Percentiles rank a stretch among this genome's conserved stretches.
These are phyloP conservation scores for Pemphredon lugubris DNA, from an alignment of 2,888 invertebrate species.

Conservation along the genomic window DNA sequence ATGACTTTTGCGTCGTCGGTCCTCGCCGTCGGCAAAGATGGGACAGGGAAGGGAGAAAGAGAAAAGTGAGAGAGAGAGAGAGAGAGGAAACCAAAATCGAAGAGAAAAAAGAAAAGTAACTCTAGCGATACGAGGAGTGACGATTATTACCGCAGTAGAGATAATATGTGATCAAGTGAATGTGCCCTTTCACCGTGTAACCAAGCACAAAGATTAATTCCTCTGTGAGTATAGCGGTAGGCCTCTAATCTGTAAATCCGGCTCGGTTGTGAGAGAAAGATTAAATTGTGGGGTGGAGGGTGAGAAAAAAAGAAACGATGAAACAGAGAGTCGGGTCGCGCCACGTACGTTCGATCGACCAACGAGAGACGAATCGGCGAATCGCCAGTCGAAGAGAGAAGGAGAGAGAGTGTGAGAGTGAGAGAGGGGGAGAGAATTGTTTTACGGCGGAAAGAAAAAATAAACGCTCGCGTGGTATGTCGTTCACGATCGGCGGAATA, in stretches of 20 bases:
- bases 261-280: slow-evolving; percentile 15
- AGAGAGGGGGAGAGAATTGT: background rate
- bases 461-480: no score
- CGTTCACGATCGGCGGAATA: no score
- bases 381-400: slow-evolving; percentile 17
- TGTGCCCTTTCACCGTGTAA: slow-evolving; percentile 78
- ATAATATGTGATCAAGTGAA: slow-evolving; percentile 79
- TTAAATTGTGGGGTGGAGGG: background rate
- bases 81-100: background rate
- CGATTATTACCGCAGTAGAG: slow-evolving; percentile 74
- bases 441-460: background rate
- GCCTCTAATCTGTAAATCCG: slow-evolving; percentile 40
- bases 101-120: no score
- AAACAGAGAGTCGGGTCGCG: background rate
- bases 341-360: slow-evolving; percentile 30
- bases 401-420: background rate
- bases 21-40: background rate
- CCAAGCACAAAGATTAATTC: slow-evolving; percentile 75
- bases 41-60: background rate
- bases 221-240: slow-evolving; percentile 61
- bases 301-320: background rate
- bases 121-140: slow-evolving; percentile 18
- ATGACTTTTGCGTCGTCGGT: background rate
- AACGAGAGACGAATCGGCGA: slow-evolving; percentile 25
- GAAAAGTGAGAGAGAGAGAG: background rate